Conservation (phyloP, 2,888 invertebrate species). For the Patella depressa region DNA sequence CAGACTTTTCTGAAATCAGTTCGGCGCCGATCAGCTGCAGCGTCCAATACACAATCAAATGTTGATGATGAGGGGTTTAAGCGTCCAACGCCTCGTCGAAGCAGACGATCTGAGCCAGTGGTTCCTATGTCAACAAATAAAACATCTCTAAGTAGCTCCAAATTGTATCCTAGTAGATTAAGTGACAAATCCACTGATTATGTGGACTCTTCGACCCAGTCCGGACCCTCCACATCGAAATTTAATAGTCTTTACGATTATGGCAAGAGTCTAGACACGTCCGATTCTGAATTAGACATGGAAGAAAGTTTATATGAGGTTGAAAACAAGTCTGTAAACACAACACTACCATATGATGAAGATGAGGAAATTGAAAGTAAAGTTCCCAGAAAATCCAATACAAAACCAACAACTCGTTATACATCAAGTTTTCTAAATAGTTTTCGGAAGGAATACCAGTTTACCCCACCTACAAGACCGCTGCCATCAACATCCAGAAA, state of each 20-base stretch:
- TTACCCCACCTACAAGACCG: conserved; percentile 11
- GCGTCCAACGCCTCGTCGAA: conserved; percentile 27
- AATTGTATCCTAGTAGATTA: background rate
- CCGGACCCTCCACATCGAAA: background rate
- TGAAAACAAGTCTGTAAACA: conserved; percentile 58
- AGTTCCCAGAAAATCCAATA: background rate
- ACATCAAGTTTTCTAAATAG: background rate
- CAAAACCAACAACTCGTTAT: background rate
- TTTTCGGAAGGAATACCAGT: background rate
- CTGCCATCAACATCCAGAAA: conserved; percentile 17
- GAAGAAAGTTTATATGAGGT: conserved; percentile 58
- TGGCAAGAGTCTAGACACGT: conserved; percentile 45
- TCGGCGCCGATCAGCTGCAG: conserved; percentile 26
- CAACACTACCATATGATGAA: conserved; percentile 48
- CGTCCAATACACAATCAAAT: conserved; percentile 21
- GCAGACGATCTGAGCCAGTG: conserved; percentile 18
- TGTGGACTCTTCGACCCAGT: background rate
- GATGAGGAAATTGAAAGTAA: conserved; percentile 19
- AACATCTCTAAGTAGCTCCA: conserved; percentile 3
- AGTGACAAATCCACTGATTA: background rate
- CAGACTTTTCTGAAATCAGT: conserved; percentile 22
- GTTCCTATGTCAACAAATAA: background rate
- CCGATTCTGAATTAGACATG: conserved; percentile 47
- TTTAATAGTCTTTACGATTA: conserved; percentile 14
- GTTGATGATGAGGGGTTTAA: conserved; percentile 32